Evolutionary conservation across 2,888 invertebrate genomes (phyloP), one percentile per base, ranked within the genome.

Genomic region (Agrochola circellaris): DNA sequence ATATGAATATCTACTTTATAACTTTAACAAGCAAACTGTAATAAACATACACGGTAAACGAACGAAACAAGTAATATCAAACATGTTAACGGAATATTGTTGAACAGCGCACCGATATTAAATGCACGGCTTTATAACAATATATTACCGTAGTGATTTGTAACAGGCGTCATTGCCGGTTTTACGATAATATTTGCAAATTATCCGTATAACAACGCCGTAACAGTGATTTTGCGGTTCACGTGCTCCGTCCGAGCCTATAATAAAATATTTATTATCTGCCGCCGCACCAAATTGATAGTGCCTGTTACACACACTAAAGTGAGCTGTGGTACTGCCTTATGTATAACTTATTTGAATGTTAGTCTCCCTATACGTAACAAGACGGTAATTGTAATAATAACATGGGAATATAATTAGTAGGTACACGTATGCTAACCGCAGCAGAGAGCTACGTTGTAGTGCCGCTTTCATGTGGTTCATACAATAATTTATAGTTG

Each of bases 141-240:
- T 75, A 77, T 79, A 80, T 75, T 69, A 60, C 67, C 54, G 68
- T 34, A 42, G 69, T 81, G 77, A 87, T 87, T 81, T 85, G 77
- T 83, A 81, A 81, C 75, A 77, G 76, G 82, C 77, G 67, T 66
- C 76, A 87, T 83, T 87, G 76, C 69, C 62, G 69, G 74, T 67
- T 84, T 79, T 75, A 88, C 81, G 73, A 77, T 80, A 81, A 77
- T 76, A 81, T 81, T 83, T 83, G 73, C 78, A 86, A 88, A 87
- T 83, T 83, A 79, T 85, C 77, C 68, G 76, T 79, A 70, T 84
- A 88, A 86, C 81, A 82, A 60, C 73, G 77, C 74, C 75, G 79
- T 83, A 76, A 85, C 74, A 80, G 70, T 78, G 78, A 87, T 83
- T 83, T 87, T 72, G 77, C 77, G 86, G 82, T 82, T 77, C 73